Evolutionary conservation across 1,140 invertebrate genomes (phyloP).

Genomic region (Ridgeia piscesae): DNA sequence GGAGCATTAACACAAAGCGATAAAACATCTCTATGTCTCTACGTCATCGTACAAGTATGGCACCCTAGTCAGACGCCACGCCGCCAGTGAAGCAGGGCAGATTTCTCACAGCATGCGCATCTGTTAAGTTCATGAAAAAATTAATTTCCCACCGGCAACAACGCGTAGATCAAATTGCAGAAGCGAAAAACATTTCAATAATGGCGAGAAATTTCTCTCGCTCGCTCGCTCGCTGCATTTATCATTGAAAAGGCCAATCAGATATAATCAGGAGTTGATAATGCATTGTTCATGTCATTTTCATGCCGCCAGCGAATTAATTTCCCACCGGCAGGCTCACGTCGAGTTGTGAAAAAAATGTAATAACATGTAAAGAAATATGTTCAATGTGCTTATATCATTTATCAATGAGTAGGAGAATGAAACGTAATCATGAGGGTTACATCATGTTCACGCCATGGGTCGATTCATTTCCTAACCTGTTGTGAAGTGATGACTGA

Average conservation of each 20-base stretch:
- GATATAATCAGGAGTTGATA: not conserved
- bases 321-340: not conserved
- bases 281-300: not conserved
- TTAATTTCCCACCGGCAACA: constrained; percentile 4
- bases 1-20: not conserved
- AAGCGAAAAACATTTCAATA: constrained; percentile 6
- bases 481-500: not conserved
- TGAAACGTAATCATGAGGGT: not conserved
- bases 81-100: not conserved
- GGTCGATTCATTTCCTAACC: not conserved
- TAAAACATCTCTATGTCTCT: not conserved
- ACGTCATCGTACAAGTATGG: not conserved
- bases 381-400: not conserved
- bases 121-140: constrained; percentile 6
- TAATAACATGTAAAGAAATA: constrained; percentile 3
- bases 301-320: not conserved
- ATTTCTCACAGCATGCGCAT: not conserved
- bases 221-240: not conserved
- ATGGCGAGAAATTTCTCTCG: not conserved
- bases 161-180: not conserved
- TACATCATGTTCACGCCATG: not conserved
- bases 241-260: not conserved
- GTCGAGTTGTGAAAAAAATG: not conserved
- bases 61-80: not conserved
- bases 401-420: not conserved